Conservation (phyloP, 2,888 invertebrate species). For the Chymomyza fuscimana region DNA sequence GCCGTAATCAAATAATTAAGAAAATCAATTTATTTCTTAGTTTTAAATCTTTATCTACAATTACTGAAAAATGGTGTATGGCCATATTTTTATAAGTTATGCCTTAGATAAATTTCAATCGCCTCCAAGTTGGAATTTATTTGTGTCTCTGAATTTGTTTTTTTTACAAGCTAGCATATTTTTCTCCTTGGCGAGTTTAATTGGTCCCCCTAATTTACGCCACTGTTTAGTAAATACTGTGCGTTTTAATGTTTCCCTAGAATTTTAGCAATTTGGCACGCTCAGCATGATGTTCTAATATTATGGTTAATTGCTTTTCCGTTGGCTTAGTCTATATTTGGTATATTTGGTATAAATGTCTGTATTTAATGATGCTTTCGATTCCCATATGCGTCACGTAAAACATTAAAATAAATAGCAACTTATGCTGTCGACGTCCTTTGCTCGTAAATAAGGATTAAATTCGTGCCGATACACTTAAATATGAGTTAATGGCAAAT, state of each 20-base stretch:
- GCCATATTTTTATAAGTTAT: too few relatives aligned
- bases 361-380: slow-evolving; percentile 53
- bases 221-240: not conserved
- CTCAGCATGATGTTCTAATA: slow-evolving; percentile 24
- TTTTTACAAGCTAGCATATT: too few relatives aligned
- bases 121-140: too few relatives aligned
- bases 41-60: too few relatives aligned
- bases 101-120: too few relatives aligned
- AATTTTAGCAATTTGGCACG: slow-evolving; percentile 57
- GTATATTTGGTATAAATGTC: not conserved
- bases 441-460: slow-evolving; percentile 26
- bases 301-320: slow-evolving; percentile 47
- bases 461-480: slow-evolving; percentile 2
- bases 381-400: slow-evolving; percentile 55
- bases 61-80: too few relatives aligned
- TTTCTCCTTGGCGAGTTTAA: too few relatives aligned
- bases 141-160: too few relatives aligned
- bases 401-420: slow-evolving; percentile 59
- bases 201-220: too few relatives aligned
- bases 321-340: slow-evolving; percentile 14
- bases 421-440: slow-evolving; percentile 26
- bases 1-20: too few relatives aligned
- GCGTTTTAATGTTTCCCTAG: not conserved
- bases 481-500: not conserved
- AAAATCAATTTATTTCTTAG: too few relatives aligned